These are phyloP conservation scores for Ecdyonurus torrentis DNA, from an alignment of 2,888 invertebrate species.

Conservation along the genomic window DNA sequence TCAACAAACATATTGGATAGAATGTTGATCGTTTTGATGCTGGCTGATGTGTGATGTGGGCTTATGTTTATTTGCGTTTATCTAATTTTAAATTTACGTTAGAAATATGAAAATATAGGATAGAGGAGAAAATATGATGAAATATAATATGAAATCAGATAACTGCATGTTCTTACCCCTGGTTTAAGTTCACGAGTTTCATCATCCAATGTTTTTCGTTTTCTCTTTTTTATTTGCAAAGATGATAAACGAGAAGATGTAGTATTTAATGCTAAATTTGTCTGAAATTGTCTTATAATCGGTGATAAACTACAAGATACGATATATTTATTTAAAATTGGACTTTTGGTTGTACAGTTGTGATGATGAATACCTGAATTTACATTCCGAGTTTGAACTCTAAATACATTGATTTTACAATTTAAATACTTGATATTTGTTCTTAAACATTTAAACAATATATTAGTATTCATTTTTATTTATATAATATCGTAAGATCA, in stretches of 20 bases:
- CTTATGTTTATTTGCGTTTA: too few species aligned
- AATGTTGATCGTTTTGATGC: too few species aligned
- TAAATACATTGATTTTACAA: neutral
- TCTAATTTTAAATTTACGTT: neutral
- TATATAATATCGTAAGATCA: too few species aligned
- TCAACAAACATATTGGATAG: too few species aligned
- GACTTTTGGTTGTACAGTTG: neutral
- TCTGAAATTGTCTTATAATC: neutral
- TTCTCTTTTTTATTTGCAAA: constrained; percentile 3
- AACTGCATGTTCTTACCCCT: constrained; percentile 27
- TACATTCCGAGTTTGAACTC: neutral
- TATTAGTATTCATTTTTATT: too few species aligned
- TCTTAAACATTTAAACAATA: too few species aligned
- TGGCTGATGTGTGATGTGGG: too few species aligned
- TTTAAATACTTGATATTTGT: neutral
- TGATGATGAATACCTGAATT: neutral
- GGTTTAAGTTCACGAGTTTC: constrained; percentile 26
- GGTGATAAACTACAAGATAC: neutral
- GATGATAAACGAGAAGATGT: neutral
- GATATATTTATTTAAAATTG: neutral
- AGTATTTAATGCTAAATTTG: neutral
- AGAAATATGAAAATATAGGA: too few species aligned
- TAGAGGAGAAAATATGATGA: too few species aligned
- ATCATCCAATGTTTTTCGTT: constrained; percentile 18
- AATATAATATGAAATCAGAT: too few species aligned